Evolutionary conservation across 2,888 invertebrate species (phyloP), one percentile per base, ranked within the genome.

Genomic region (Phorcus lineatus): DNA sequence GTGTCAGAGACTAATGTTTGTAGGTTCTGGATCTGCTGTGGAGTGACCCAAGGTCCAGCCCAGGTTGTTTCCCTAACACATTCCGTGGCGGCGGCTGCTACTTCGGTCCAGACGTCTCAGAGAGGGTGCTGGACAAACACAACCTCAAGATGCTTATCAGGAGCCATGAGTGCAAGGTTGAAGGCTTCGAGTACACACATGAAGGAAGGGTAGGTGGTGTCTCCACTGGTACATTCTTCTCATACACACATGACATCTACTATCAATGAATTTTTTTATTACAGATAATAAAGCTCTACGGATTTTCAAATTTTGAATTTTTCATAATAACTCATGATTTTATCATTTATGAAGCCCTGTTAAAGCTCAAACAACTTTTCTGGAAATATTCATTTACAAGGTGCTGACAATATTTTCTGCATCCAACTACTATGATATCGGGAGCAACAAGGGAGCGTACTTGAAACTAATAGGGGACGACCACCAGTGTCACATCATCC

Each of bases 391-490:
- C 11, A 13, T 47, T 6, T 47, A 82, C 0, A 93, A 97, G 97
- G 96, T 97, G 77, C 95, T 98, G 89, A 98, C 98, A 66, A 96
- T 98, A 87, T 98, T 98, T 94, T 98, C 98, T 0, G 98, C 98
- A 1, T 98, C 98, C n/a, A 98, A 98, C 94, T 98, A 98, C 93
- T 98, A 98, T 94, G 98, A 98, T 91, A 94, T 97, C 84, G 98
- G 97, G 7, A 97, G 97, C 53, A 98, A 98, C 93, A 96, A 97
- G 89, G 98, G 98, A 0, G 98, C 98, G 0, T 98, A 97, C 91
- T 94, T 98, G 88, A 97, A 97, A 92, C 94, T 93, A 24, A 78
- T 83, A 17, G 87, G 86, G 40, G 80, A 88, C 13, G 88, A 89
- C 62, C 85, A 88, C 19, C 77, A 96, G 88, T 96, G 97, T 0